Conservation (phyloP, 2,113 vertebrate genomes). For the Aptenodytes patagonicus region DNA sequence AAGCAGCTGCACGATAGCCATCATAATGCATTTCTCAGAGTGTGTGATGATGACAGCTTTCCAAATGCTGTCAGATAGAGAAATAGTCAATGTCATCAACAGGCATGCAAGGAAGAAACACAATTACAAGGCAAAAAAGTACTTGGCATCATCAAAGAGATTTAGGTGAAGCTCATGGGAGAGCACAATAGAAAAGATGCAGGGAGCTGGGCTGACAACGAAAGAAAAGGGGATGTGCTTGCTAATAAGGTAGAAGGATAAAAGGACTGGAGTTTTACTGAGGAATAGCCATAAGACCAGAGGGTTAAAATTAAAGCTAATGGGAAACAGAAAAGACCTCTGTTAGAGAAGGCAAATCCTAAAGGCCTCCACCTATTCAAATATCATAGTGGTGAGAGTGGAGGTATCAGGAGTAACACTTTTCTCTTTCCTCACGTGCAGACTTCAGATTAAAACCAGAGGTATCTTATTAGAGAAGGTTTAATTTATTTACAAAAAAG, state of each 20-base stretch:
- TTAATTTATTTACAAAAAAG: background rate
- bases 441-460: background rate
- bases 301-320: background rate
- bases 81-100: background rate
- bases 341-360: background rate
- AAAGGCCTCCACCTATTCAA: background rate
- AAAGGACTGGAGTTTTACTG: background rate
- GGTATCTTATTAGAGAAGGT: background rate
- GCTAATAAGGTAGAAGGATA: background rate
- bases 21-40: background rate
- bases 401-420: background rate
- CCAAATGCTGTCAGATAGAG: background rate
- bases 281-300: background rate
- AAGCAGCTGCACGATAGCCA: background rate
- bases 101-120: background rate
- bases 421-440: background rate
- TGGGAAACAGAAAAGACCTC: background rate
- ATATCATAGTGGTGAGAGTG: background rate
- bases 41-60: background rate
- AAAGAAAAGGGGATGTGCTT: background rate
- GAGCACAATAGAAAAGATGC: background rate
- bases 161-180: background rate
- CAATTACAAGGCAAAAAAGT: background rate
- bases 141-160: background rate
- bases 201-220: background rate